Conservation (phyloP, 2,888 invertebrate species). For the Ophion ventricosus region DNA sequence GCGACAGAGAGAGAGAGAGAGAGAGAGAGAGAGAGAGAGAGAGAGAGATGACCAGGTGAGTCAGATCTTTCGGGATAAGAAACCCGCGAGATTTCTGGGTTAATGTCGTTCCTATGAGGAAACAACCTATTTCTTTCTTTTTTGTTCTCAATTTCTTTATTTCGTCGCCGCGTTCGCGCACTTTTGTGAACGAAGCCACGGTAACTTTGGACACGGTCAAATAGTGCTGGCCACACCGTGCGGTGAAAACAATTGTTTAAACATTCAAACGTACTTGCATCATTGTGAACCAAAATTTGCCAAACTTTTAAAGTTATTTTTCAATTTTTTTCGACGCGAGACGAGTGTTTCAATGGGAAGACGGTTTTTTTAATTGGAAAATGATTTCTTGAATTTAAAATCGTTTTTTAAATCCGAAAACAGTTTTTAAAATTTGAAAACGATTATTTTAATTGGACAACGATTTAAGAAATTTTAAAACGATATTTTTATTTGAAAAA, state of each 20-base stretch:
- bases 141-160: constrained; percentile 18
- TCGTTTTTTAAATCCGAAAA: too few species aligned
- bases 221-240: neutral
- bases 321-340: too few species aligned
- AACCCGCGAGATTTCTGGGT: constrained; percentile 68
- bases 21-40: neutral
- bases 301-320: too few species aligned
- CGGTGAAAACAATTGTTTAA: neutral
- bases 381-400: too few species aligned
- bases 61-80: constrained; percentile 48
- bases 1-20: constrained; percentile 2
- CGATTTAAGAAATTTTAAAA: too few species aligned
- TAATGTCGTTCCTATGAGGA: constrained; percentile 68
- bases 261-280: neutral
- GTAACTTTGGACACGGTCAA: neutral
- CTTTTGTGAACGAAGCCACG: neutral
- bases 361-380: too few species aligned
- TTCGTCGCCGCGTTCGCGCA: neutral
- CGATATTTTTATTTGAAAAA: too few species aligned
- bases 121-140: constrained; percentile 53
- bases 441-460: too few species aligned
- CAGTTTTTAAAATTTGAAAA: too few species aligned
- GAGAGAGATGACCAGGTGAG: constrained; percentile 8
- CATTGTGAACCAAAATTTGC: neutral
- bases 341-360: too few species aligned